These are phyloP conservation scores for Pararge aegeria DNA, from an alignment of 1,140 invertebrate species.

Conservation along the genomic window DNA sequence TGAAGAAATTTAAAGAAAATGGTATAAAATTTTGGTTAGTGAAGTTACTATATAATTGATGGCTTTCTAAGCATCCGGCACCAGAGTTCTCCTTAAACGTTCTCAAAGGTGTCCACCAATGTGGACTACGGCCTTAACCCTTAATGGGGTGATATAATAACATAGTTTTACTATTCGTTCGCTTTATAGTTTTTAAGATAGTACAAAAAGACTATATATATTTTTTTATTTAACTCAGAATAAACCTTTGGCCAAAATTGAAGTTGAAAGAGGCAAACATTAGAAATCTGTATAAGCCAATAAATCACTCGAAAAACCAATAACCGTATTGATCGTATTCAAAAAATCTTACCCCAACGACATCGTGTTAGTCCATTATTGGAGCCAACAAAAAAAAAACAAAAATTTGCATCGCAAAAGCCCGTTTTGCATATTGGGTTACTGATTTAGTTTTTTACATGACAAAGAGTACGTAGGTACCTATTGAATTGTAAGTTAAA, in stretches of 20 bases:
- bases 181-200: no score
- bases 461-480: slow-evolving; percentile 43
- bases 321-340: slow-evolving; percentile 61
- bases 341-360: slow-evolving; percentile 44
- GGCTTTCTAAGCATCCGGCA: no score
- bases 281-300: slow-evolving; percentile 37
- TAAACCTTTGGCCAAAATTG: neutral
- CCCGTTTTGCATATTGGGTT: slow-evolving; percentile 67
- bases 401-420: slow-evolving; percentile 57
- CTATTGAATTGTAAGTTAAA: slow-evolving; percentile 8
- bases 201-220: no score
- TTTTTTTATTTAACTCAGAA: no score
- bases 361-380: slow-evolving; percentile 33
- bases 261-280: neutral
- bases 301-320: slow-evolving; percentile 73
- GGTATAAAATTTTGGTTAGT: no score
- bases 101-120: no score
- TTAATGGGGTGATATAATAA: no score
- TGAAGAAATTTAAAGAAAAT: no score
- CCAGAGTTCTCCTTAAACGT: no score
- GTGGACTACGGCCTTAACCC: no score
- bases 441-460: slow-evolving; percentile 58
- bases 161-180: no score
- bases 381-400: slow-evolving; percentile 31
- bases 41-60: no score